phyloP scores from a whole-genome alignment of 2,797 vertebrate species.

The Hippopotamyrus pictus region DNA sequence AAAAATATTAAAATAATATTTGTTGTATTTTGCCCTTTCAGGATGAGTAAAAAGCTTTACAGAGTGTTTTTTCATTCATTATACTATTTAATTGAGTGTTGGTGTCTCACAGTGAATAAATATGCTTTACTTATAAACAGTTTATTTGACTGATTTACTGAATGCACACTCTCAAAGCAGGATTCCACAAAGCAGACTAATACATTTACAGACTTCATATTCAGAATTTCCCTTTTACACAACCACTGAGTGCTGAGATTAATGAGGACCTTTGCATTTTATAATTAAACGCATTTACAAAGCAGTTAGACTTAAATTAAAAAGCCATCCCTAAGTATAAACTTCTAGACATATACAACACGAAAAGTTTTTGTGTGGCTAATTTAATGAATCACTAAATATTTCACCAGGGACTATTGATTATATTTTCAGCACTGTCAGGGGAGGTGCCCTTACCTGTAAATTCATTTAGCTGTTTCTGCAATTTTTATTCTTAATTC shows the following conservation, averaged over 20 bases:
- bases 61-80: background rate
- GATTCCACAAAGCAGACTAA: constrained; percentile 10
- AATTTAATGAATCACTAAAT: background rate
- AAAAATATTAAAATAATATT: background rate
- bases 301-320: background rate
- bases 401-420: background rate
- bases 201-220: background rate
- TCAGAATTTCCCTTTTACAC: background rate
- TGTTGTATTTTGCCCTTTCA: background rate
- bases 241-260: background rate
- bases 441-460: background rate
- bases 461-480: background rate
- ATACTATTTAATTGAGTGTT: background rate
- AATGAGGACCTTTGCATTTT: background rate
- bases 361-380: background rate
- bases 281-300: background rate
- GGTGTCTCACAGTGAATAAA: background rate
- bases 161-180: background rate
- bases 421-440: background rate
- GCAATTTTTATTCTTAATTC: background rate
- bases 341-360: background rate
- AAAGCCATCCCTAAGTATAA: background rate
- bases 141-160: background rate
- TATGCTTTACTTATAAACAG: background rate
- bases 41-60: background rate